A percentile compares a stretch with the other conserved stretches of the same genome.
Evolutionary conservation across 2,797 vertebrate genomes (phyloP).

Genomic region (Myotis pilosus): DNA sequence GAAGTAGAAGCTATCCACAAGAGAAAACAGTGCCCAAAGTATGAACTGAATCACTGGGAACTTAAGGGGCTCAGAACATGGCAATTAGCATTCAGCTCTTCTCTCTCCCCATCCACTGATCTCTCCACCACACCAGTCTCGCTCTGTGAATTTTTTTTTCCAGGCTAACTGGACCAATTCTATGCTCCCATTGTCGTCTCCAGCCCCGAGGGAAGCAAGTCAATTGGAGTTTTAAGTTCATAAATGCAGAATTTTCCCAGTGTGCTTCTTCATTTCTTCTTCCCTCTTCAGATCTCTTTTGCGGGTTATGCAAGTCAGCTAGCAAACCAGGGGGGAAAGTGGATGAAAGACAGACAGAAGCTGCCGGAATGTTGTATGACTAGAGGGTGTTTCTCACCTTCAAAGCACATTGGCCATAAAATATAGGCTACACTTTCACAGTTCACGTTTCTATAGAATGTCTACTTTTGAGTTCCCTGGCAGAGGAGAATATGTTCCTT

Average conservation of each 20-base stretch:
- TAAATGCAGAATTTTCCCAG: slow-evolving; percentile 71
- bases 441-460: slow-evolving; percentile 39
- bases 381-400: slow-evolving; percentile 74
- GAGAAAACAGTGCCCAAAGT: neutral
- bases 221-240: slow-evolving; percentile 73
- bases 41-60: neutral
- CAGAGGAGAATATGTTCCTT: slow-evolving; percentile 18
- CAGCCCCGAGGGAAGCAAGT: slow-evolving; percentile 59
- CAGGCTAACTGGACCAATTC: slow-evolving; percentile 62
- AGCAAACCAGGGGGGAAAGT: neutral
- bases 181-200: slow-evolving; percentile 41
- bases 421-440: slow-evolving; percentile 48
- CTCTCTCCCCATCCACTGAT: slow-evolving; percentile 30
- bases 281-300: slow-evolving; percentile 71
- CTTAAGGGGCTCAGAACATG: neutral
- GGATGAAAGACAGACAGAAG: slow-evolving; percentile 62
- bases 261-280: slow-evolving; percentile 51
- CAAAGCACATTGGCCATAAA: slow-evolving; percentile 72
- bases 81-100: slow-evolving; percentile 44
- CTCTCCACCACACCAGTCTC: neutral
- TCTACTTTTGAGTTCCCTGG: slow-evolving; percentile 49
- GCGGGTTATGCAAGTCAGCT: slow-evolving; percentile 63
- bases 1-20: neutral
- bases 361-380: slow-evolving; percentile 41
- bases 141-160: slow-evolving; percentile 53